Base-by-base conservation (phyloP, 2,797 vertebrate genomes). In the Scleropages formosus region DNA sequence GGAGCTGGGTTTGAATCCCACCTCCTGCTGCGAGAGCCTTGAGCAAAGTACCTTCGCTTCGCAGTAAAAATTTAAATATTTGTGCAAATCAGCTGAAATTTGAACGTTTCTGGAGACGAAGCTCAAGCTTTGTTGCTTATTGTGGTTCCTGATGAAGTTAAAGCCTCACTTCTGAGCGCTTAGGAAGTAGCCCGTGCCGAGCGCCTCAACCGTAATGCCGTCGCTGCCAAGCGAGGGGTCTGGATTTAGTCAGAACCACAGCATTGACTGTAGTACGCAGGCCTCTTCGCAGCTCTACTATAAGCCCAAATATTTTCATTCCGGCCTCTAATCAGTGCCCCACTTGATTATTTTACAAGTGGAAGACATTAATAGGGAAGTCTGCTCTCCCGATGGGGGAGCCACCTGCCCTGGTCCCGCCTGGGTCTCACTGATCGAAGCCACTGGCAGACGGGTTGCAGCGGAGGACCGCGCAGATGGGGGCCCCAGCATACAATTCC, bases 231-330 rank as follows among this genome's bases (percentile, higher is more conserved):
- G 44, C 73, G 6, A 62, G n/a, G 9, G 18, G 46, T 78, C 74
- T 84, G 78, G 77, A 78, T 69, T 74, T 65, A 67, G 79, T 80
- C 77, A 81, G 71, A 74, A 44, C 61, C 58, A 59, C 51, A 76
- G 24, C 12, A 67, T 65, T 65, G 53, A 64, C 67, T 62, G 39
- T 47, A 6, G 63, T 22, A 77, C 72, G 69, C 24, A 47, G 58
- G 69, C 59, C 44, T 72, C 58, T 73, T 62, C 75, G 49, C 59
- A 24, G 68, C 51, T 64, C 31, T 63, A 79, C 76, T 75, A 69
- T n/a, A 44, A 80, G 56, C 68, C 73, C 78, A 84, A 83, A 80
- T 81, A 81, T 82, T 82, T 81, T 83, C 80, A 83, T 80, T 81
- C 74, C 66, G 71, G 68, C 74, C 80, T 75, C 60, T 84, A 82